These are phyloP conservation scores for Neodon shergylaensis DNA, from an alignment of 2,113 vertebrate species.

Conservation along the genomic window DNA sequence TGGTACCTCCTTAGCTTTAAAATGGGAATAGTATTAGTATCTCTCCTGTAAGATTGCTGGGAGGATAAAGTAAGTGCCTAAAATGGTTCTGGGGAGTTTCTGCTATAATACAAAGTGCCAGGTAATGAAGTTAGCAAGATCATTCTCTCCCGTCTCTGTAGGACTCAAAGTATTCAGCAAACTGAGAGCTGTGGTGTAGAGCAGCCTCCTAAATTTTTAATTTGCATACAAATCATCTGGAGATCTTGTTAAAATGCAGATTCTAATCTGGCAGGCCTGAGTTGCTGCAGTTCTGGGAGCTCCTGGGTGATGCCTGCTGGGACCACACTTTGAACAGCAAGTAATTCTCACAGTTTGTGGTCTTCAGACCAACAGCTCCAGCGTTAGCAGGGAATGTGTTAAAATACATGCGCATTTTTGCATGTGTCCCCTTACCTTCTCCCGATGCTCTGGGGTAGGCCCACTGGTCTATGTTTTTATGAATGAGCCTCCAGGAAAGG, in stretches of 20 bases:
- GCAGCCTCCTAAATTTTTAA: neutral
- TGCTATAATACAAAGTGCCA: neutral
- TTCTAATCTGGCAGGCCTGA: neutral
- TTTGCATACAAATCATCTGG: constrained; percentile 17
- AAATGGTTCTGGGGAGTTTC: neutral
- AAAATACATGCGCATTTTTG: neutral
- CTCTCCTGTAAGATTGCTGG: neutral
- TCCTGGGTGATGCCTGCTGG: neutral
- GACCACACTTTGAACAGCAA: neutral
- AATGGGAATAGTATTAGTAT: neutral
- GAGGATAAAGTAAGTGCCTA: neutral
- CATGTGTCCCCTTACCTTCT: neutral
- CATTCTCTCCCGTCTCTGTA: neutral
- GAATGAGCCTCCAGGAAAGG: neutral
- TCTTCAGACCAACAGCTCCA: neutral
- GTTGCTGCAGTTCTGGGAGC: neutral
- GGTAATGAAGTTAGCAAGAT: neutral
- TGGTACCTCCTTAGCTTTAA: neutral
- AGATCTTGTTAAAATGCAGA: constrained; percentile 46
- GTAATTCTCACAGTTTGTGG: neutral
- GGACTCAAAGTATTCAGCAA: neutral
- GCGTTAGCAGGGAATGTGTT: neutral
- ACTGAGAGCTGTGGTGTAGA: neutral
- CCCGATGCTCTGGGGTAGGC: neutral
- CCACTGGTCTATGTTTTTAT: neutral